Percentiles rank a stretch among this genome's conserved stretches.
Conservation (phyloP, 2,888 invertebrate genomes). For the Drosophila kuntzei region DNA sequence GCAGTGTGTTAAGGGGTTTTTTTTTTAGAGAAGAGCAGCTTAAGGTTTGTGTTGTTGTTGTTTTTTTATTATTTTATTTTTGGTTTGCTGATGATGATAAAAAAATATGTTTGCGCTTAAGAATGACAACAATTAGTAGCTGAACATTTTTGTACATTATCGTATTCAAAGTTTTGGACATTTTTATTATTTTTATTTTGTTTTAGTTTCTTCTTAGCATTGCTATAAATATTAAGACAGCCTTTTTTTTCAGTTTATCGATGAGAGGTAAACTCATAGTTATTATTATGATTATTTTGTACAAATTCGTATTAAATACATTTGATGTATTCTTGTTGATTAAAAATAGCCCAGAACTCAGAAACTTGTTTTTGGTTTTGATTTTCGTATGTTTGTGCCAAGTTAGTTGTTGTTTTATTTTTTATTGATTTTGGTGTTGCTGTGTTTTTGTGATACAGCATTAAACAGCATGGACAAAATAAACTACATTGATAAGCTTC, state of each 20-base stretch:
- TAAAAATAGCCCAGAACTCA: constrained; percentile 84
- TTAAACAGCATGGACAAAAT: constrained; percentile 62
- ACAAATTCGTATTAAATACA: constrained; percentile 38
- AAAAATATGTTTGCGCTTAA: constrained; percentile 53
- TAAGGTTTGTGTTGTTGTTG: constrained; percentile 18
- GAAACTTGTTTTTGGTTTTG: constrained; percentile 81
- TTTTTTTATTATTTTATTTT: no score
- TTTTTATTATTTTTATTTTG: constrained; percentile 65
- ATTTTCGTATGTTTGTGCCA: constrained; percentile 36
- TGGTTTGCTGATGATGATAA: constrained; percentile 66
- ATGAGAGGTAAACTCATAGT: constrained; percentile 7
- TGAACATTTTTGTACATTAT: constrained; percentile 82
- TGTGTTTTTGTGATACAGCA: constrained; percentile 49
- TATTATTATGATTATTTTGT: constrained; percentile 8
- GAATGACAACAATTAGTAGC: constrained; percentile 74
- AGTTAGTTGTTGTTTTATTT: constrained; percentile 55
- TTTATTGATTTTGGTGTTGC: constrained; percentile 23
- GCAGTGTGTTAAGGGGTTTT: constrained; percentile 19
- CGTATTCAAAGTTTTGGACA: constrained; percentile 86
- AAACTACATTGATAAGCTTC: constrained; percentile 75
- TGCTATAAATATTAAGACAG: constrained; percentile 33
- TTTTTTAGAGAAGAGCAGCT: constrained; percentile 23
- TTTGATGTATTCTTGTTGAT: constrained; percentile 32
- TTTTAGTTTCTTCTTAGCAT: constrained; percentile 52
- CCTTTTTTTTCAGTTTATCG: constrained; percentile 14